Evolutionary conservation across 53 echinoderm and acorn worm species (phyloP).

Genomic region (Holothuria leucospilota): DNA sequence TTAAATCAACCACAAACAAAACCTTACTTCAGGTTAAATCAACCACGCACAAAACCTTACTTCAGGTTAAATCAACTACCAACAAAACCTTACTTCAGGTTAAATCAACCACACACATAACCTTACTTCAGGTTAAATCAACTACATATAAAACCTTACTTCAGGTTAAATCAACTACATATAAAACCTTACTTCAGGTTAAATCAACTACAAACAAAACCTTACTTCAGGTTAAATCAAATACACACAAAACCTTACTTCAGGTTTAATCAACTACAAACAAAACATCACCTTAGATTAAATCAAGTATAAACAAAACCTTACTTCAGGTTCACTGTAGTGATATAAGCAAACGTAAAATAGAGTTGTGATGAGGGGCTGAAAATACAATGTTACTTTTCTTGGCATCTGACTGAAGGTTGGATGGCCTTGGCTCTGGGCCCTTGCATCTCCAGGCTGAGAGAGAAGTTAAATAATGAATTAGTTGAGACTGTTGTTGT

Average conservation of each 20-base stretch:
- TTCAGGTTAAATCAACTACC: conserved; percentile 53
- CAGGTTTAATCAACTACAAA: conserved; percentile 34
- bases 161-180: too few relatives aligned
- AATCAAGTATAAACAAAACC: neutral
- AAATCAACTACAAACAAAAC: neutral
- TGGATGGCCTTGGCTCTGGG: conserved; percentile 66
- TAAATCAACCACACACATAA: too few relatives aligned
- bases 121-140: conserved; percentile 76
- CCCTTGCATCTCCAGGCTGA: conserved; percentile 73
- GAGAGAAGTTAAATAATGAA: neutral
- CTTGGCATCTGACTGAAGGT: conserved; percentile 80
- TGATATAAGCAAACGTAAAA: conserved; percentile 95
- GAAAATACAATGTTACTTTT: conserved; percentile 74
- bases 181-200: conserved; percentile 76
- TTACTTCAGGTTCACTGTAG: conserved; percentile 80
- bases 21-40: too few relatives aligned
- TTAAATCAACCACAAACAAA: neutral
- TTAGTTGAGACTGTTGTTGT: too few relatives aligned
- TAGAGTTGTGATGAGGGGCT: conserved; percentile 89
- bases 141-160: too few relatives aligned
- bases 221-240: too few relatives aligned
- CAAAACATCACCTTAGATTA: conserved; percentile 72
- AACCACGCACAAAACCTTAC: conserved; percentile 74
- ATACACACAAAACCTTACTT: conserved; percentile 79
- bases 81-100: too few relatives aligned